Conservation (phyloP, 1,140 invertebrate genomes). For the Cydia pomonella region DNA sequence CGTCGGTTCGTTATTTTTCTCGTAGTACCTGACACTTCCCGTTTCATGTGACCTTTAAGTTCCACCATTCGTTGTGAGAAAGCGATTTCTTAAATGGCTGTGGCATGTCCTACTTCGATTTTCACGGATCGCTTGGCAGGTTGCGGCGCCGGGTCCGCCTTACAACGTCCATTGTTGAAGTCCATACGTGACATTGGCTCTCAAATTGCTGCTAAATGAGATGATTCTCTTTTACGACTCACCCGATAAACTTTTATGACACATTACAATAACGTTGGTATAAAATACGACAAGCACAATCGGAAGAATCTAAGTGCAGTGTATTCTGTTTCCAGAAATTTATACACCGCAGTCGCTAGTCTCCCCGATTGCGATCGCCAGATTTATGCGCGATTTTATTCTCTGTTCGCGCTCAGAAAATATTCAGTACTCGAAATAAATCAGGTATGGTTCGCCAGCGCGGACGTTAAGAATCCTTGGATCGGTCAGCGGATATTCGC, state of each 20-base stretch:
- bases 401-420: conserved; percentile 40
- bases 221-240: conserved; percentile 57
- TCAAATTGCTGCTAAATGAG: conserved; percentile 44
- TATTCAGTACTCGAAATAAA: conserved; percentile 55
- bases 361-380: conserved; percentile 49
- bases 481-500: conserved; percentile 49
- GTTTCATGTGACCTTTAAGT: conserved; percentile 20
- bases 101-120: conserved; percentile 14
- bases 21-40: conserved; percentile 10
- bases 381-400: conserved; percentile 49
- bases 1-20: conserved; percentile 1
- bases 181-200: conserved; percentile 38
- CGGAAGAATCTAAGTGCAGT: conserved; percentile 51
- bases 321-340: conserved; percentile 40
- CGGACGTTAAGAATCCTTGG: conserved; percentile 46
- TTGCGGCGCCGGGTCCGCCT: neutral
- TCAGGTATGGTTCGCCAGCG: conserved; percentile 50
- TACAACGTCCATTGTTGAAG: conserved; percentile 10
- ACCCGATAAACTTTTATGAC: conserved; percentile 61
- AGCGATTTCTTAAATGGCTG: neutral
- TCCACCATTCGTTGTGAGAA: neutral
- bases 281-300: conserved; percentile 59
- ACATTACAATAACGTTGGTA: conserved; percentile 64
- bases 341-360: conserved; percentile 44
- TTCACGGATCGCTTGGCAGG: conserved; percentile 12